A percentile compares a stretch with the other conserved stretches of the same genome.
Conservation (phyloP, 2,888 invertebrate species). For the Spisula solida region DNA sequence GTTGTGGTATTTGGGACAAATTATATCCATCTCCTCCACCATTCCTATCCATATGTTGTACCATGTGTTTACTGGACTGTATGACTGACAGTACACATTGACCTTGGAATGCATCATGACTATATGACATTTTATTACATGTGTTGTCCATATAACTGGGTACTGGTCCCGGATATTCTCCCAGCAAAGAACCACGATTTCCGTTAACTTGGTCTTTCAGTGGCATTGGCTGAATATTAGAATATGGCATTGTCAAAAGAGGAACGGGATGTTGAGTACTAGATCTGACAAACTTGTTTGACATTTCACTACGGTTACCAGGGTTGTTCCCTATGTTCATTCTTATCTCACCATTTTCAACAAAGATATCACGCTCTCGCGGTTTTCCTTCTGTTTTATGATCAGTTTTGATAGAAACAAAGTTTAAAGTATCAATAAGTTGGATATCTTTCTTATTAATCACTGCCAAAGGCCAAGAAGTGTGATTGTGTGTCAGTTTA, state of each 20-base stretch:
- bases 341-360: conserved; percentile 16
- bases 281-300: neutral
- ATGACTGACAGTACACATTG: neutral
- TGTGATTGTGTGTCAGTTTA: neutral
- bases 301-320: neutral
- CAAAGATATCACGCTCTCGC: neutral
- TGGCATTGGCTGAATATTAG: neutral
- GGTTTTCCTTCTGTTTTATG: neutral
- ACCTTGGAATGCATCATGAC: neutral
- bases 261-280: neutral
- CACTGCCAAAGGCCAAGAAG: conserved; percentile 10
- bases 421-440: conserved; percentile 4
- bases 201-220: neutral
- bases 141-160: neutral
- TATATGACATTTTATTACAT: neutral
- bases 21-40: neutral
- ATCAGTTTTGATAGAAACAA: neutral
- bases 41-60: neutral
- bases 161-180: conserved; percentile 39
- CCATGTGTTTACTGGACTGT: neutral
- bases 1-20: neutral
- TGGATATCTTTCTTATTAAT: conserved; percentile 25
- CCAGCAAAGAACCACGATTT: conserved; percentile 29
- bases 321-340: neutral
- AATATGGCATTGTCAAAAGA: neutral